Conservation (phyloP, 2,113 vertebrate genomes). For the Hiodon alosoides region DNA sequence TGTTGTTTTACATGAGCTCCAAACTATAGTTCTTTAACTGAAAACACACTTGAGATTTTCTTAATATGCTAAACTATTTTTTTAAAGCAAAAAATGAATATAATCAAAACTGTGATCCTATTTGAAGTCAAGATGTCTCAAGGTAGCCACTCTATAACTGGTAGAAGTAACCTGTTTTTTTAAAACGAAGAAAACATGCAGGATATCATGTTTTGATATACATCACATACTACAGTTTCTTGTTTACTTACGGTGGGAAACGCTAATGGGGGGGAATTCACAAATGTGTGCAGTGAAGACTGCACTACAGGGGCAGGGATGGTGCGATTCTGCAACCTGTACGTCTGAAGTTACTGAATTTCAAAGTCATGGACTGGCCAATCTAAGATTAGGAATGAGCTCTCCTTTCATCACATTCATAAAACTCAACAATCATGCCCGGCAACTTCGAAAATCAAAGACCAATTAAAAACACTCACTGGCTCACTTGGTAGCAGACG, state of each 20-base stretch:
- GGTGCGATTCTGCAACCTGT: not conserved
- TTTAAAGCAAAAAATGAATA: not conserved
- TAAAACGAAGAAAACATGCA: constrained; percentile 20
- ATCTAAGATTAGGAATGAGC: not conserved
- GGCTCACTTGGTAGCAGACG: constrained; percentile 7
- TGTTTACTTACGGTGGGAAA: not conserved
- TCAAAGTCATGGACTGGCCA: constrained; percentile 12
- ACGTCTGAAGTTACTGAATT: constrained; percentile 1
- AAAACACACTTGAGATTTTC: not conserved
- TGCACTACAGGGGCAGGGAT: constrained; percentile 4
- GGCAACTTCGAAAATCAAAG: not conserved
- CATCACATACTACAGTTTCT: constrained; percentile 4
- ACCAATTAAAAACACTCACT: not conserved
- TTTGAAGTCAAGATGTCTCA: not conserved
- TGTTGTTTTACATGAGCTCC: constrained; percentile 6
- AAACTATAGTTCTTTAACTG: constrained; percentile 3
- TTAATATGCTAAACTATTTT: constrained; percentile 9
- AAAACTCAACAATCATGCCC: not conserved
- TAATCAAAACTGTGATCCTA: constrained; percentile 16
- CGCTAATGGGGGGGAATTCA: constrained; percentile 16
- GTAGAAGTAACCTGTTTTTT: not conserved
- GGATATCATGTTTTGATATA: not conserved
- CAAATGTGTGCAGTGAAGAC: constrained; percentile 8
- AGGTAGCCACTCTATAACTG: not conserved
- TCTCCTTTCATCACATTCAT: not conserved